Base-by-base conservation (phyloP, 2,888 invertebrate genomes). In the Troides oblongomaculatus region DNA sequence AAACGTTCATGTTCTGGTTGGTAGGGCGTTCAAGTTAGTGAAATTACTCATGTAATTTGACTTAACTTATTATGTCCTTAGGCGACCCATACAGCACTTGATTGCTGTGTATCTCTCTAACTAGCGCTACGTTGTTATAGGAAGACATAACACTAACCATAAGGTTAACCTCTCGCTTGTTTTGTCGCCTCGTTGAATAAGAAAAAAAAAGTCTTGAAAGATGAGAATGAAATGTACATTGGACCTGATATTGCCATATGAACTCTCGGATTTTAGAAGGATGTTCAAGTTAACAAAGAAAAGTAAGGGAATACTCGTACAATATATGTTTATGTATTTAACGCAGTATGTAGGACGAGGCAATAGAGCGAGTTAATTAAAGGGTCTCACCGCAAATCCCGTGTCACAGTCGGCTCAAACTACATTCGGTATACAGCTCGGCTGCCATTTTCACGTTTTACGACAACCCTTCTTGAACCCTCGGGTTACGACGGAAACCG, bases 401-500 rank as follows among this genome's bases (percentile, higher is more conserved):
- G 60, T 61, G 66, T 61, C 61, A 66, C 61, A 66, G 36, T 63
- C 53, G 60, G 53, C 56, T 66, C 46, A 53, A 50, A 23, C 61
- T 53, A 17, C 53, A n/a, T 66, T 61, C 61, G 53, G 56, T 66
- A 61, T 60, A 66, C 14, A n/a, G 60, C 30, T 43, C 66, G 46
- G 17, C 59, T 30, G 36, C 46, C 60, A 66, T 66, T 50, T 61
- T 66, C 66, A 61, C 53, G 53, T 66, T 66, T 61, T 66, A 66
- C 61, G 66, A 61, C 53, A 66, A 66, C 66, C 66, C 66, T 66
- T 61, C 66, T 61, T 53, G 61, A 61, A 66, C 66, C 60, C 58
- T 53, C 57, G 60, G 60, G 50, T 50, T 58, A 66, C 66, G 60
- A 66, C 59, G 43, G 59, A 30, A 50, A 60, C 50, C 66, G 30